Conservation (phyloP, 2,888 invertebrate species). For the Amiota communis region DNA sequence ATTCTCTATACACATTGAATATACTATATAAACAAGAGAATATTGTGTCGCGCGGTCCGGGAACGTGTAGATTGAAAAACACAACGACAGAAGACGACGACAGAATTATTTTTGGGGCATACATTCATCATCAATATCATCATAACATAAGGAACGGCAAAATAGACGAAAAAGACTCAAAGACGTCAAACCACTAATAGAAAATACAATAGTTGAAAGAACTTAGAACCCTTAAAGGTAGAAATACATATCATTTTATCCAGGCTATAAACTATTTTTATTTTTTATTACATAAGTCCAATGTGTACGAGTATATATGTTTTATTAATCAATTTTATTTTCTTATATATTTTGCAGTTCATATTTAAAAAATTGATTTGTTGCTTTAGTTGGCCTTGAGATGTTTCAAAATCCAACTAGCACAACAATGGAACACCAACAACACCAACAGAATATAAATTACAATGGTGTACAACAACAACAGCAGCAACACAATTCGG, state of each 20-base stretch:
- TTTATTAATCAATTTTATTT: slow-evolving; percentile 34
- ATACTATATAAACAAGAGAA: slow-evolving; percentile 26
- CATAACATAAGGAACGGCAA: not conserved
- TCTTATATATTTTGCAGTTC: slow-evolving; percentile 76
- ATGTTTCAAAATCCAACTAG: slow-evolving; percentile 68
- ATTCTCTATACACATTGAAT: not conserved
- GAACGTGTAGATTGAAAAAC: slow-evolving; percentile 16
- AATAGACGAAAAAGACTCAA: not conserved
- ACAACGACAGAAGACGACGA: slow-evolving; percentile 7
- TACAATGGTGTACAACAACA: slow-evolving; percentile 58
- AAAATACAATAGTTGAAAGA: not conserved
- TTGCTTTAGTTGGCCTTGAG: slow-evolving; percentile 71
- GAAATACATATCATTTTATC: too few species aligned
- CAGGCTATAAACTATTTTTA: too few species aligned
- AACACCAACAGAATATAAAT: slow-evolving; percentile 48
- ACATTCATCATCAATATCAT: slow-evolving; percentile 7
- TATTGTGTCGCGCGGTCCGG: slow-evolving; percentile 17
- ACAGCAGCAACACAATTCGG: slow-evolving; percentile 43
- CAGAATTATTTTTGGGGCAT: slow-evolving; percentile 52
- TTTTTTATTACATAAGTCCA: too few species aligned
- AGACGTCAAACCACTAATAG: not conserved
- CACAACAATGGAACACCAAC: slow-evolving; percentile 56
- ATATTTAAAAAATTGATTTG: slow-evolving; percentile 72
- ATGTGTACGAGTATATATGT: too few species aligned
- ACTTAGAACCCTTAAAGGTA: slow-evolving; percentile 22